Percentiles rank a stretch among this genome's conserved stretches.
These are phyloP conservation scores for Taurulus bubalis DNA, from an alignment of 2,113 vertebrate genomes.

Conservation along the genomic window DNA sequence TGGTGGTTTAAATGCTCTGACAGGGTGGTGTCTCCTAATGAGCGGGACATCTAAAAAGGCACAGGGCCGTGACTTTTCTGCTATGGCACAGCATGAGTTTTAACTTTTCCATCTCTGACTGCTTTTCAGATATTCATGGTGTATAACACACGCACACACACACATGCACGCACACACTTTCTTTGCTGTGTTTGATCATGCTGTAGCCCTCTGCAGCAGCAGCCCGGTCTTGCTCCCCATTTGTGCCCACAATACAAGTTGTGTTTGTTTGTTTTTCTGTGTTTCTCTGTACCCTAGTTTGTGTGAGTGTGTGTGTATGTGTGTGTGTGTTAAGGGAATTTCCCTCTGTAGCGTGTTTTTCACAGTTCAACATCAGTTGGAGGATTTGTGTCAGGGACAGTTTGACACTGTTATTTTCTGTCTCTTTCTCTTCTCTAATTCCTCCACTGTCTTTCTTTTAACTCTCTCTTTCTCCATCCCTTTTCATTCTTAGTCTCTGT, in stretches of 20 bases:
- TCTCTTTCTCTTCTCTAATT: conserved; percentile 27
- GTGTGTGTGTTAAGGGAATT: conserved; percentile 66
- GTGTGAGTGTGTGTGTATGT: neutral
- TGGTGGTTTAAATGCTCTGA: conserved; percentile 51
- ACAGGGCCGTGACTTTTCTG: conserved; percentile 46
- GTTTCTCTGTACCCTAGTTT: conserved; percentile 24
- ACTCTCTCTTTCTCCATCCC: neutral
- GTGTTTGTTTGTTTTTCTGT: conserved; percentile 58
- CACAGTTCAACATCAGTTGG: conserved; percentile 63
- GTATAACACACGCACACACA: neutral
- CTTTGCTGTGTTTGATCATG: conserved; percentile 37
- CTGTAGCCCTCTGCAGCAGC: conserved; percentile 22
- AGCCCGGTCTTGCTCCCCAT: conserved; percentile 10
- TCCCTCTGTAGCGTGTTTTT: conserved; percentile 68
- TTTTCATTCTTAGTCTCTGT: neutral
- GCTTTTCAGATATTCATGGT: conserved; percentile 35
- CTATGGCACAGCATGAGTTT: conserved; percentile 31
- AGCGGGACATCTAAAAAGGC: conserved; percentile 57
- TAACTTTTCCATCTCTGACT: conserved; percentile 33
- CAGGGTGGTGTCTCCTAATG: conserved; percentile 68
- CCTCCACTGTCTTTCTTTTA: conserved; percentile 9
- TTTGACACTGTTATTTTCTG: conserved; percentile 42
- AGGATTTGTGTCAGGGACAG: conserved; percentile 66
- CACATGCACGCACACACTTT: conserved; percentile 7
- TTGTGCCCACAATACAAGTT: conserved; percentile 27